A percentile compares a stretch with the other conserved stretches of the same genome.
These are phyloP conservation scores for Odontocolon sp. DNA, from an alignment of 2,888 invertebrate genomes.

Conservation along the genomic window DNA sequence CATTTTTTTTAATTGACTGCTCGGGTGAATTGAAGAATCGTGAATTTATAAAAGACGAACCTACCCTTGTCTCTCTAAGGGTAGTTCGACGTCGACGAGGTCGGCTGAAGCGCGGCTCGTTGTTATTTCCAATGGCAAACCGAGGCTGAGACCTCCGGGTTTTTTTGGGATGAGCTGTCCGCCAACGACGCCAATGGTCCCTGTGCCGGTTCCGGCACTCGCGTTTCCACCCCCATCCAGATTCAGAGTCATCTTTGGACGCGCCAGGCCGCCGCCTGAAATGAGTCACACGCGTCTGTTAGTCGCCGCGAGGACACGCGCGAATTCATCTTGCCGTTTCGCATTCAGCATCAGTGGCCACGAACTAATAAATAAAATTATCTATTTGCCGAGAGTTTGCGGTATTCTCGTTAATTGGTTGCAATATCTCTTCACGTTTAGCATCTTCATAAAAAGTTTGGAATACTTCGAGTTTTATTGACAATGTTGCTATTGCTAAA, in stretches of 20 bases:
- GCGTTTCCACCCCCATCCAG: constrained; percentile 83
- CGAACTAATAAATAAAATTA: constrained; percentile 9
- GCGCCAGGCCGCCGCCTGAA: constrained; percentile 79
- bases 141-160: constrained; percentile 80
- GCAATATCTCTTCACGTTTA: constrained; percentile 28
- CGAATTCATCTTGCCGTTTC: constrained; percentile 3
- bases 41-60: constrained; percentile 68
- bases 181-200: constrained; percentile 76
- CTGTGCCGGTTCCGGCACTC: constrained; percentile 74
- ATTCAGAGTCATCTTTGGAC: constrained; percentile 89
- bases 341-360: neutral
- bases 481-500: neutral
- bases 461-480: neutral
- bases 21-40: too few relatives aligned
- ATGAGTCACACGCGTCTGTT: constrained; percentile 76
- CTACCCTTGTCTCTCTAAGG: constrained; percentile 94
- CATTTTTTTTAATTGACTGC: too few relatives aligned
- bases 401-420: constrained; percentile 60
- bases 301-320: constrained; percentile 66
- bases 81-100: constrained; percentile 90
- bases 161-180: constrained; percentile 75
- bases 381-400: constrained; percentile 23
- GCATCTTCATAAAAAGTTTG: neutral
- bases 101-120: constrained; percentile 85
- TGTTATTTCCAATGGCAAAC: constrained; percentile 81